A percentile compares a stretch with the other conserved stretches of the same genome.
phyloP scores from a whole-genome alignment of 2,797 vertebrate genomes.

The Cetoscarus ocellatus region DNA sequence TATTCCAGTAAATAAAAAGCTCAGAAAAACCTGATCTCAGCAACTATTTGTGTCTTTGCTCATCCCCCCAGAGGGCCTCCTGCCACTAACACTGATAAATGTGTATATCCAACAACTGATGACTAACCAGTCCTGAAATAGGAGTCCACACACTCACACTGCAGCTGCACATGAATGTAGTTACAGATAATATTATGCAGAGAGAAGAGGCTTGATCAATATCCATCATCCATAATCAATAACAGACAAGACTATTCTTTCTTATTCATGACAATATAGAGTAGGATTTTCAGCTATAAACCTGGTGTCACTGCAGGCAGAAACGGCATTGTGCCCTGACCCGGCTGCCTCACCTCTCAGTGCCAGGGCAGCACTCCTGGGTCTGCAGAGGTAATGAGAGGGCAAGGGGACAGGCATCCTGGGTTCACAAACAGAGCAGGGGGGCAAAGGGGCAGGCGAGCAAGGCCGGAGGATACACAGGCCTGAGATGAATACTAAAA shows the following conservation, averaged over 20 bases:
- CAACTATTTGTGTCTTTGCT: conserved; percentile 10
- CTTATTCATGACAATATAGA: conserved; percentile 52
- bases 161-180: conserved; percentile 10
- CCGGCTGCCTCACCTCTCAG: conserved; percentile 55
- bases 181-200: conserved; percentile 33
- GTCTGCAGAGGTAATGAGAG: conserved; percentile 65
- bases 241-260: conserved; percentile 21
- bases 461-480: conserved; percentile 53
- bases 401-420: conserved; percentile 57
- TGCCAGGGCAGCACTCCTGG: conserved; percentile 55
- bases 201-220: conserved; percentile 49
- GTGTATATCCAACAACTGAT: conserved; percentile 21
- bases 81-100: conserved; percentile 38
- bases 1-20: conserved; percentile 14
- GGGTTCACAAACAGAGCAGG: conserved; percentile 62
- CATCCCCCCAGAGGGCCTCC: neutral
- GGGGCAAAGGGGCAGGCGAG: conserved; percentile 33
- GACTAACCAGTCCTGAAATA: conserved; percentile 47
- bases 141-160: conserved; percentile 19
- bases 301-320: conserved; percentile 19
- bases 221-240: conserved; percentile 72
- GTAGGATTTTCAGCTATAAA: conserved; percentile 22
- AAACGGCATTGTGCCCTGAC: conserved; percentile 30
- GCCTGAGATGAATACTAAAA: conserved; percentile 66
- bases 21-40: conserved; percentile 22